Base-by-base conservation (phyloP, 2,113 vertebrate species). In the Poecilia latipinna region DNA sequence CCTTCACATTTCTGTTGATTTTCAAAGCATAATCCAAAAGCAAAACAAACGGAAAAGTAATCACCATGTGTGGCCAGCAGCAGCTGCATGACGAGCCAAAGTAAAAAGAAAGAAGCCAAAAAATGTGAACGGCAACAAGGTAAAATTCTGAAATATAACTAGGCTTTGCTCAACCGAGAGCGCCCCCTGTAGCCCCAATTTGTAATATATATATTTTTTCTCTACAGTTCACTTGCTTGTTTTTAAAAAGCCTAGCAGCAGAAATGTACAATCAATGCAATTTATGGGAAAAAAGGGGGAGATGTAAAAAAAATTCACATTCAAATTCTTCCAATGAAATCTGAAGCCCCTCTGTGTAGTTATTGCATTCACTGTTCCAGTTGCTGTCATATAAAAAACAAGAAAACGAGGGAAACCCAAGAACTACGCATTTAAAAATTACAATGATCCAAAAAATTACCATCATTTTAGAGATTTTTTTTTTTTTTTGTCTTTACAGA, bases 381-480 rank as follows among this genome's bases (percentile, higher is more conserved):
- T 85, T 86, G 87, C 79, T 79, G 86, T 83, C 83, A 79, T 88
- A 86, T 72, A 86, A 90, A 88, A 80, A 75, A 48, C 0, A 4
- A 48, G 63, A 82, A 87, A 42, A 78, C 79, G 39, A 13, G 39
- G 13, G 15, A 42, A 42, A 42, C 39, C 0, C 68, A 75, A 75
- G 37, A 84, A 77, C 84, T 88, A n/a, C n/a, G n/a, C n/a, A n/a
- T n/a, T n/a, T n/a, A n/a, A n/a, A n/a, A n/a, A n/a, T n/a, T 84
- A 93, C 89, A 84, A 90, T 60, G 92, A 90, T 86, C 84, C 93
- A 92, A 92, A 93, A 93, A 93, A 94, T 94, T 94, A 94, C 84
- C 89, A 89, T 90, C 91, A 89, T 89, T 90, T 91, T 86, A 88
- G 84, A 92, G 88, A 89, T 89, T 92, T 83, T 90, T 85, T 29